These are phyloP conservation scores for Noctilio leporinus DNA, from an alignment of 2,113 vertebrate species.

Conservation along the genomic window DNA sequence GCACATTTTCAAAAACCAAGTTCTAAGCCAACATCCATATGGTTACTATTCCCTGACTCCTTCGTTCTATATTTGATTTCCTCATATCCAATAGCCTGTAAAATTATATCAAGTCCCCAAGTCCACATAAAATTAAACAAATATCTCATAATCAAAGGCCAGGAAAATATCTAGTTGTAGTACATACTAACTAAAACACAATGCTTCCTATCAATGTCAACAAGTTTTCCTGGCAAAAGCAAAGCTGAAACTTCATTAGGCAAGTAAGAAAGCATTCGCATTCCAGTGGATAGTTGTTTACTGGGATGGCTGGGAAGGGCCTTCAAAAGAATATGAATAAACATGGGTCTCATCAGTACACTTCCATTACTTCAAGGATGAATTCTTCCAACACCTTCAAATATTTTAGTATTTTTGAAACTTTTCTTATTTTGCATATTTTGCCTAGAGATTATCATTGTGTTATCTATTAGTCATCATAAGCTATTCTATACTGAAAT, in stretches of 20 bases:
- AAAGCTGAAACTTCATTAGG: conserved; percentile 33
- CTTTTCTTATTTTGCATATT: not conserved
- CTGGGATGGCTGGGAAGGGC: not conserved
- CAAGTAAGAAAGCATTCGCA: conserved; percentile 16
- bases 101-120: conserved; percentile 23
- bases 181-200: conserved; percentile 60
- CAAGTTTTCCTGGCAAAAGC: conserved; percentile 42
- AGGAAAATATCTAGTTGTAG: not conserved
- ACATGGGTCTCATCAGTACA: too few relatives aligned
- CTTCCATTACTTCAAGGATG: not conserved
- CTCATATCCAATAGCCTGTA: conserved; percentile 27
- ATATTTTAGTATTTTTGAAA: not conserved
- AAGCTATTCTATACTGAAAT: not conserved
- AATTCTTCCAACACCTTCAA: not conserved
- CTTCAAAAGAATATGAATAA: not conserved
- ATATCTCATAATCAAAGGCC: conserved; percentile 59
- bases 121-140: conserved; percentile 47
- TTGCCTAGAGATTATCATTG: not conserved
- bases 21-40: conserved; percentile 16
- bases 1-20: conserved; percentile 29
- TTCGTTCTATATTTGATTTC: conserved; percentile 39
- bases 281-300: not conserved
- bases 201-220: conserved; percentile 50
- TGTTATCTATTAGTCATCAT: not conserved
- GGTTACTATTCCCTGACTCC: conserved; percentile 13